phyloP scores from a whole-genome alignment of 35 echinoderm and acorn worm species.

The Amphiura filiformis region DNA sequence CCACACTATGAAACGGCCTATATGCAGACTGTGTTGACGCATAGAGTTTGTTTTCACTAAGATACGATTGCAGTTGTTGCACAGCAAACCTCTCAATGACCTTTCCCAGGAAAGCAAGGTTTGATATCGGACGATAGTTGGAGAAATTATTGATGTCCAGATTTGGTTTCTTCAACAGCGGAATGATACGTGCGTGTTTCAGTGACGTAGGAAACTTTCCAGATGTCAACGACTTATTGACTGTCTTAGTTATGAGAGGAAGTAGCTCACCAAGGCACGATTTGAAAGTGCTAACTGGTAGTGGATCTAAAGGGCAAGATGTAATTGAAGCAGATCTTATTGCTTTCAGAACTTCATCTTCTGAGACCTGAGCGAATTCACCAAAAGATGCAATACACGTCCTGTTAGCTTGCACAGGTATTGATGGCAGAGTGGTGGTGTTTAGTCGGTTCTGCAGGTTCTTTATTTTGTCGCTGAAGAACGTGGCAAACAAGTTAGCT shows the following conservation, averaged over 20 bases:
- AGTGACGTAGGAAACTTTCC: conserved; percentile 24
- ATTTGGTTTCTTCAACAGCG: conserved; percentile 18
- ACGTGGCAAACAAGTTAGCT: conserved; percentile 5
- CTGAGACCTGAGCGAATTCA: conserved; percentile 3
- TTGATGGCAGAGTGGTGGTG: neutral
- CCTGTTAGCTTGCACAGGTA: neutral
- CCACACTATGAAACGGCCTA: conserved; percentile 10
- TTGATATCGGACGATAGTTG: conserved; percentile 44
- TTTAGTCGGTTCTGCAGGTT: neutral
- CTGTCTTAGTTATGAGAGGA: conserved; percentile 32
- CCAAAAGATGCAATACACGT: neutral
- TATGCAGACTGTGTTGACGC: conserved; percentile 10
- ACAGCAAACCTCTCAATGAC: conserved; percentile 16
- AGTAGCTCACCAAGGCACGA: neutral
- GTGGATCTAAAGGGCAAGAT: conserved; percentile 39
- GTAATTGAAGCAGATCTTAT: conserved; percentile 18
- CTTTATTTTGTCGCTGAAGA: conserved; percentile 16
- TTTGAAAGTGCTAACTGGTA: conserved; percentile 15
- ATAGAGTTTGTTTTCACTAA: conserved; percentile 7
- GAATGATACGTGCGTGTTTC: conserved; percentile 19
- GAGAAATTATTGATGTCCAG: conserved; percentile 12
- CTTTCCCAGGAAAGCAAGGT: conserved; percentile 37
- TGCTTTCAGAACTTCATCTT: conserved; percentile 11
- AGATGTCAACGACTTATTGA: conserved; percentile 16
- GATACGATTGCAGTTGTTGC: conserved; percentile 15